Evolutionary conservation across 2,113 vertebrate species (phyloP), one percentile per base, ranked within the genome.

Genomic region (Redunca redunca): DNA sequence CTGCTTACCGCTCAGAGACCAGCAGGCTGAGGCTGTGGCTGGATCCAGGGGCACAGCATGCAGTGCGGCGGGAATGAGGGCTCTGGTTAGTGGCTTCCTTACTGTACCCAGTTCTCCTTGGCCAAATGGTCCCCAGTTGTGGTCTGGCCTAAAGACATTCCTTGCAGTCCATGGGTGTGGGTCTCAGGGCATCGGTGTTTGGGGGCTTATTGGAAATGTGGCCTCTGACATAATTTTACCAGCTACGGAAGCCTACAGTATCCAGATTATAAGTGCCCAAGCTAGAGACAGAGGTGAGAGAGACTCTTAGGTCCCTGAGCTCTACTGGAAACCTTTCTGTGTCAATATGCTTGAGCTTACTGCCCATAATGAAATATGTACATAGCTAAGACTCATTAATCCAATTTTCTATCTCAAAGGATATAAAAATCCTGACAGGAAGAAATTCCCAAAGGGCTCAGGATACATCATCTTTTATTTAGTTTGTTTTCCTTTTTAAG

Each of bases 311-410:
- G 50, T 26, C 15, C 12, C n/a, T 14, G 40, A 55, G 14, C 53
- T 82, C 83, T n/a, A 7, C 19, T 50, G 25, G 23, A 87, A 46
- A 55, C 46, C 43, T 90, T 57, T 43, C 71, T 74, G 14, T 94
- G 91, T 93, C 88, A 78, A 48, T 62, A 95, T 1, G 9, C 58
- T 67, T 21, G 48, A 64, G 95, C 26, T 95, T 92, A 64, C 52
- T 57, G 26, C 36, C n/a, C 19, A 36, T 57, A 64, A 97, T 78
- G 60, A 77, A 74, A 67, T 94, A 85, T 95, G 96, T 93, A 71
- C 92, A 86, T 48, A 94, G 85, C 88, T 96, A 94, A 97, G 85
- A 89, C 53, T 78, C 91, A 91, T 82, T 95, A 93, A 97, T 95
- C 92, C 89, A 89, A 48, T 93, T 93, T 97, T 95, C 84, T 95